Evolutionary conservation across 2,888 invertebrate genomes (phyloP).

Genomic region (Aleiodes testaceus): DNA sequence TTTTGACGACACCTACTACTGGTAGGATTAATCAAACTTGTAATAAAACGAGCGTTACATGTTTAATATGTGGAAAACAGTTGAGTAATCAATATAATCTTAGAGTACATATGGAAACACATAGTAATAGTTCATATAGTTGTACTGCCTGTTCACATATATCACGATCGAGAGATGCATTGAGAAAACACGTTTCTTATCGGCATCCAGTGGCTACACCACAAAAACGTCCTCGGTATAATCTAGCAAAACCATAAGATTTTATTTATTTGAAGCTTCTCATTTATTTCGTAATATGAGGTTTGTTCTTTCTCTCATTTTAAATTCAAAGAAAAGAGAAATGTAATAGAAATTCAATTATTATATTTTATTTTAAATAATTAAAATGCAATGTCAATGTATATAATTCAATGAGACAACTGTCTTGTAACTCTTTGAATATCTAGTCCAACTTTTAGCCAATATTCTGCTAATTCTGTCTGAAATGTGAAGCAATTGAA

Average conservation of each 20-base stretch:
- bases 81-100: constrained; percentile 93
- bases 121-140: constrained; percentile 90
- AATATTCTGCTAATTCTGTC: constrained; percentile 18
- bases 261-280: not conserved
- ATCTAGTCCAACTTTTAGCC: constrained; percentile 39
- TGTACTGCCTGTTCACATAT: constrained; percentile 91
- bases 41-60: constrained; percentile 77
- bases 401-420: constrained; percentile 42
- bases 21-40: constrained; percentile 51
- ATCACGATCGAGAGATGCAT: constrained; percentile 88
- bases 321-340: not conserved
- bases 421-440: constrained; percentile 35
- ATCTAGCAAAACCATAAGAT: constrained; percentile 62
- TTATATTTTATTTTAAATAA: not conserved
- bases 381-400: constrained; percentile 6
- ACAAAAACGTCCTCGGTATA: constrained; percentile 71
- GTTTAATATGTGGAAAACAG: constrained; percentile 90
- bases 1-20: constrained; percentile 34
- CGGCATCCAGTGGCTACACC: constrained; percentile 80
- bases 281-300: not conserved
- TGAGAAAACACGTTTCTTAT: constrained; percentile 92
- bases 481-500: not conserved
- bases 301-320: constrained; percentile 17
- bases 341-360: constrained; percentile 26
- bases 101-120: constrained; percentile 92